These are phyloP conservation scores for Chrysotoxum bicinctum DNA, from an alignment of 2,888 invertebrate genomes.

Conservation along the genomic window DNA sequence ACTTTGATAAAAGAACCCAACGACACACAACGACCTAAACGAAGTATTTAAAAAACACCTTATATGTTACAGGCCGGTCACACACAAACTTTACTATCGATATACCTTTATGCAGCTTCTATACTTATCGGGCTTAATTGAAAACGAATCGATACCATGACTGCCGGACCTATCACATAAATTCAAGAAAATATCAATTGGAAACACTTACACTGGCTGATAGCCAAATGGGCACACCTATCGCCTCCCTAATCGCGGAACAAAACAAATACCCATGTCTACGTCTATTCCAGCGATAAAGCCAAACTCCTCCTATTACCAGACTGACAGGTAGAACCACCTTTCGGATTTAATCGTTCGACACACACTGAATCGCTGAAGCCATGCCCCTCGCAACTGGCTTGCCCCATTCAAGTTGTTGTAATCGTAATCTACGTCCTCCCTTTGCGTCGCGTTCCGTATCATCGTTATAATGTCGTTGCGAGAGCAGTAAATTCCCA, in stretches of 20 bases:
- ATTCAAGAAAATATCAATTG: slow-evolving; percentile 71
- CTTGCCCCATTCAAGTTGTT: slow-evolving; percentile 34
- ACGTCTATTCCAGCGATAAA: slow-evolving; percentile 69
- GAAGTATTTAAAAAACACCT: slow-evolving; percentile 56
- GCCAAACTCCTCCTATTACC: slow-evolving; percentile 71
- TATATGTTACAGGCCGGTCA: slow-evolving; percentile 14
- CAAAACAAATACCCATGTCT: slow-evolving; percentile 72
- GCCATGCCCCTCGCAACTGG: slow-evolving; percentile 34
- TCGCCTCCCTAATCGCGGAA: slow-evolving; percentile 71
- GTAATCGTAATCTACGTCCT: slow-evolving; percentile 30
- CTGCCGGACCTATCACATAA: slow-evolving; percentile 62
- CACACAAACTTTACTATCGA: slow-evolving; percentile 16
- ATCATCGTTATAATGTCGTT: slow-evolving; percentile 7
- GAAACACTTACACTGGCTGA: slow-evolving; percentile 71
- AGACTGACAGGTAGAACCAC: slow-evolving; percentile 73
- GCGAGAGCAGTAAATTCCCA: slow-evolving; percentile 9
- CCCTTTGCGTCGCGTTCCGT: slow-evolving; percentile 10
- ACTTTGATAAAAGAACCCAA: slow-evolving; percentile 30
- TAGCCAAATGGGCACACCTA: slow-evolving; percentile 71
- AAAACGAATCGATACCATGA: slow-evolving; percentile 33
- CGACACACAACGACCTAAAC: slow-evolving; percentile 30
- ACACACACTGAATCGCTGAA: slow-evolving; percentile 22
- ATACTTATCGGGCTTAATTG: slow-evolving; percentile 41
- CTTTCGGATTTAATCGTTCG: slow-evolving; percentile 70
- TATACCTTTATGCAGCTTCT: not conserved